These are phyloP conservation scores for Monodelphis domestica DNA, from an alignment of 2,797 vertebrate genomes.

Conservation along the genomic window DNA sequence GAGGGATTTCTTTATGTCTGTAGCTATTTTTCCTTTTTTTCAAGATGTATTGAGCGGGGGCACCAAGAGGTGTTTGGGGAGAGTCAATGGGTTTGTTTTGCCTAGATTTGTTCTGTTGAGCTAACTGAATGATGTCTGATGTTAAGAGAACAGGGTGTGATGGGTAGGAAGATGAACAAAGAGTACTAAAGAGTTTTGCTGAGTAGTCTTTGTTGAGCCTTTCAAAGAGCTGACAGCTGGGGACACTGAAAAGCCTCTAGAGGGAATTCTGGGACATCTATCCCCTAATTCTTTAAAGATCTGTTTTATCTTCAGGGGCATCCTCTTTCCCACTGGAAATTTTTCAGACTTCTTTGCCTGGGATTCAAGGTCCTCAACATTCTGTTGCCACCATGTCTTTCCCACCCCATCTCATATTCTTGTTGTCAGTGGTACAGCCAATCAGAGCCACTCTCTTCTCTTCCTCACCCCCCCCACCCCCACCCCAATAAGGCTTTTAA, in stretches of 20 bases:
- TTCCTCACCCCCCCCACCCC: not conserved
- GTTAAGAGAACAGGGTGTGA: not conserved
- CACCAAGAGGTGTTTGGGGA: conserved; percentile 26
- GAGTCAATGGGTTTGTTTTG: not conserved
- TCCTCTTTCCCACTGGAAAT: not conserved
- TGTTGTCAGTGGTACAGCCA: not conserved
- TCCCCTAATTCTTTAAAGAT: not conserved
- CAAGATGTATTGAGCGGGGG: conserved; percentile 19
- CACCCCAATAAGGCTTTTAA: not conserved
- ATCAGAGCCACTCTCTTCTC: not conserved
- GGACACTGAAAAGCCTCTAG: not conserved
- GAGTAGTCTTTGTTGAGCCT: conserved; percentile 19
- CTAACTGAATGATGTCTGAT: not conserved
- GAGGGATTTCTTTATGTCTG: conserved; percentile 57
- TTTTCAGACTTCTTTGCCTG: not conserved
- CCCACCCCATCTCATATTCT: not conserved
- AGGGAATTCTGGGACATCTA: not conserved
- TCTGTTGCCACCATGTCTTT: not conserved
- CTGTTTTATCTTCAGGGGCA: not conserved
- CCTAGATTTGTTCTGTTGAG: conserved; percentile 4
- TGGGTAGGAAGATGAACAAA: not conserved
- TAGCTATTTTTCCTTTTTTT: conserved; percentile 48
- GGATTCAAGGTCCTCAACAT: not conserved
- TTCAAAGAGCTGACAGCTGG: conserved; percentile 18
- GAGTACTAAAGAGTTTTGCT: not conserved